phyloP scores from a whole-genome alignment of 2,113 vertebrate genomes.

The Scolopax mira region DNA sequence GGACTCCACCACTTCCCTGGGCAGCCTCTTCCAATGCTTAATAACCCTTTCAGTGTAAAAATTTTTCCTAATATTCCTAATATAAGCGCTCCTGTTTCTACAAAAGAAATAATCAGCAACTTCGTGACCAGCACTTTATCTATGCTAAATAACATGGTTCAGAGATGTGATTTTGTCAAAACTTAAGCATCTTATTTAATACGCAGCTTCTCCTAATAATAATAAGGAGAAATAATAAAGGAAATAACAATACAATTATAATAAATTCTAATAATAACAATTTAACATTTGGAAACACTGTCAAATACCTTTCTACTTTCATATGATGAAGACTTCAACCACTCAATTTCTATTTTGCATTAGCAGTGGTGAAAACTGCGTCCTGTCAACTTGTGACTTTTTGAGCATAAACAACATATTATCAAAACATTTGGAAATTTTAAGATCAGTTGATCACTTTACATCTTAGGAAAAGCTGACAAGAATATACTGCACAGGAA shows the following conservation, averaged over 20 bases:
- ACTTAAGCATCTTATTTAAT: background rate
- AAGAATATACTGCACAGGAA: background rate
- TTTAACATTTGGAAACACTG: background rate
- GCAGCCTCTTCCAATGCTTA: too few relatives aligned
- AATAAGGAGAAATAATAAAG: too few relatives aligned
- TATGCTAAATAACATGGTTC: background rate
- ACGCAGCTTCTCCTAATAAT: background rate
- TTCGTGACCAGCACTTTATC: background rate
- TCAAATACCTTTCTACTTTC: background rate
- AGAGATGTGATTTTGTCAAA: background rate
- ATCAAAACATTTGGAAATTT: background rate
- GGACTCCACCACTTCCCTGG: too few relatives aligned
- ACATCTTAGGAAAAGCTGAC: background rate
- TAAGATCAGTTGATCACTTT: background rate
- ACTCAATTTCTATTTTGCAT: background rate
- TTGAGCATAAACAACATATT: background rate
- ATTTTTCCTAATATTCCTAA: too few relatives aligned
- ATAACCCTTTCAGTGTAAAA: too few relatives aligned
- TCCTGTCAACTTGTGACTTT: background rate
- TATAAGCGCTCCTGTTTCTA: background rate
- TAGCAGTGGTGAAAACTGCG: background rate
- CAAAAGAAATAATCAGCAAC: background rate
- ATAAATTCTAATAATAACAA: background rate
- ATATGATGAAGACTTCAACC: background rate
- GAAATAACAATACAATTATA: too few relatives aligned